These are phyloP conservation scores for Chloebia gouldiae DNA, from an alignment of 2,113 vertebrate species.

Conservation along the genomic window DNA sequence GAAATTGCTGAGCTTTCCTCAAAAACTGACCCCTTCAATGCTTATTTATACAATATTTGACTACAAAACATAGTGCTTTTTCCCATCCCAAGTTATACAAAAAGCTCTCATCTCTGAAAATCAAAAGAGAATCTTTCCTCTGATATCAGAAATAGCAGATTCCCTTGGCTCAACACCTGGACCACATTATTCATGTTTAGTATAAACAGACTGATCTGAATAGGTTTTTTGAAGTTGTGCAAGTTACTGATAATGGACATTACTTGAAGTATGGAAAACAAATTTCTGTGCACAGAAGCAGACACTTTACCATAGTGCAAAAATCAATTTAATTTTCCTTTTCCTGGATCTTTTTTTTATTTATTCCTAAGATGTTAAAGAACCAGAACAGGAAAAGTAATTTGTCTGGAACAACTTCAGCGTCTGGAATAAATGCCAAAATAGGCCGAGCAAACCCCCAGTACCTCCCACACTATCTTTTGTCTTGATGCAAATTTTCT, in stretches of 20 bases:
- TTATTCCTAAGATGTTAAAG: not conserved
- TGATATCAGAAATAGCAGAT: not conserved
- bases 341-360: not conserved
- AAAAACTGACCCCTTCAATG: not conserved
- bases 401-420: conserved; percentile 27
- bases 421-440: not conserved
- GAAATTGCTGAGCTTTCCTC: not conserved
- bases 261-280: not conserved
- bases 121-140: not conserved
- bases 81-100: not conserved
- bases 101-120: not conserved
- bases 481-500: not conserved
- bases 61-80: not conserved
- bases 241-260: not conserved
- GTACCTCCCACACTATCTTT: not conserved
- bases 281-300: not conserved
- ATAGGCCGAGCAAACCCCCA: conserved; percentile 2
- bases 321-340: not conserved
- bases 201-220: not conserved
- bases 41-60: not conserved
- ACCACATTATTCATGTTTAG: not conserved
- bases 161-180: not conserved
- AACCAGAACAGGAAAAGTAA: conserved; percentile 15
- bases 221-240: not conserved
- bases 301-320: not conserved